These are phyloP conservation scores for Cacoxenus indagator DNA, from an alignment of 2,888 invertebrate genomes.

Conservation along the genomic window DNA sequence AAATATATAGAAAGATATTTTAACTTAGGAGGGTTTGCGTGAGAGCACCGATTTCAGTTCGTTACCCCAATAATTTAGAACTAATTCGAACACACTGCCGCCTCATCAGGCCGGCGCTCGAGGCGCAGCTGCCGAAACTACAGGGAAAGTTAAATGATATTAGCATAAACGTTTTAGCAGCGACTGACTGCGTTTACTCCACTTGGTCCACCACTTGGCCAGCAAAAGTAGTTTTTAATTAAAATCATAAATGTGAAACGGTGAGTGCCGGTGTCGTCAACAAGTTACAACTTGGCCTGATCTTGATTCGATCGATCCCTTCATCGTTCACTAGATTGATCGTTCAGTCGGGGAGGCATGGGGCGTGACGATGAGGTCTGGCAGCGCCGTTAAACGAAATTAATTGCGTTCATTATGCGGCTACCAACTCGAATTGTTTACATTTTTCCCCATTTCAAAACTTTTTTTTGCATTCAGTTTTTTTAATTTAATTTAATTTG, in stretches of 20 bases:
- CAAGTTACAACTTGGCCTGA: slow-evolving; percentile 3
- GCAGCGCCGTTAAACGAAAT: slow-evolving; percentile 14
- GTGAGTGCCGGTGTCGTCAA: neutral
- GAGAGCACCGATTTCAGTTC: neutral
- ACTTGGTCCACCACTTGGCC: neutral
- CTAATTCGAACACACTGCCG: neutral
- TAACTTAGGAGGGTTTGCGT: too few species aligned
- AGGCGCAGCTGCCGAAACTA: neutral
- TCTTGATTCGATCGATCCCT: neutral
- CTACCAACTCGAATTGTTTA: slow-evolving; percentile 27
- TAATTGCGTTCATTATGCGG: slow-evolving; percentile 28
- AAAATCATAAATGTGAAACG: slow-evolving; percentile 20
- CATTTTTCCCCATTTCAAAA: too few species aligned
- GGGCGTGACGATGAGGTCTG: neutral
- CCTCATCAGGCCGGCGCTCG: neutral
- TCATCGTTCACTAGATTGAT: neutral
- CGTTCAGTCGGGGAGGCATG: neutral
- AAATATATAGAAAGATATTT: too few species aligned
- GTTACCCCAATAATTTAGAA: neutral
- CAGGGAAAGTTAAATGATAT: slow-evolving; percentile 7
- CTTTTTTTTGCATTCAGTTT: neutral
- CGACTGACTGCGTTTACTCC: neutral
- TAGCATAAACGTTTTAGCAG: slow-evolving; percentile 24
- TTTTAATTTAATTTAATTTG: neutral
- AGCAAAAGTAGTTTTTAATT: slow-evolving; percentile 26